Conservation (phyloP, 1,140 invertebrate species). For the Hermetia illucens region DNA sequence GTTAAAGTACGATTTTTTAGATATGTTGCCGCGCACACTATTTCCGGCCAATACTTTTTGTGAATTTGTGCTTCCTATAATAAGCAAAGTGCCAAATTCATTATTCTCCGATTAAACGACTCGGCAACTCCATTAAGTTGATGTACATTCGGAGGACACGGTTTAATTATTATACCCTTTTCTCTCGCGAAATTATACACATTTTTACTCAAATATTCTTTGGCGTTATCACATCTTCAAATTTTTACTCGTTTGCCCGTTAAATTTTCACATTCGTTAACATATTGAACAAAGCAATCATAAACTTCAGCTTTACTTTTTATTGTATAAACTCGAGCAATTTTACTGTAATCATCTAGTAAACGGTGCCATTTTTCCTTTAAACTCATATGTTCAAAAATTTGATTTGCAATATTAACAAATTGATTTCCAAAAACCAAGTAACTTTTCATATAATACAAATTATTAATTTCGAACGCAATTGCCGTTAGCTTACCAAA, state of each 20-base stretch:
- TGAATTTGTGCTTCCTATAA: slow-evolving; percentile 1
- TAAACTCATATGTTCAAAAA: too few species aligned
- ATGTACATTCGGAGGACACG: slow-evolving; percentile 20
- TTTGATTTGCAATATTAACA: slow-evolving; percentile 15
- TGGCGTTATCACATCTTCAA: slow-evolving; percentile 13
- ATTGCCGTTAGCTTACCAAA: too few species aligned
- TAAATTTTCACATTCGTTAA: slow-evolving; percentile 3
- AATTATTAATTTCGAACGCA: too few species aligned
- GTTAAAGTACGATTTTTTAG: slow-evolving; percentile 15
- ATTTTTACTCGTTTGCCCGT: slow-evolving; percentile 8
- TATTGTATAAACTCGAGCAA: slow-evolving; percentile 14
- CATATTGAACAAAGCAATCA: slow-evolving; percentile 7
- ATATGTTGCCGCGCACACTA: slow-evolving; percentile 12
- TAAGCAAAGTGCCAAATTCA: slow-evolving; percentile 21
- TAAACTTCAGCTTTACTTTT: slow-evolving; percentile 15
- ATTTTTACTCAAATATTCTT: slow-evolving; percentile 10
- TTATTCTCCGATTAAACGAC: slow-evolving; percentile 27
- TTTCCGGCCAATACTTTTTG: slow-evolving; percentile 16
- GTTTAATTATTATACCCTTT: slow-evolving; percentile 8
- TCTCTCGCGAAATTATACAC: slow-evolving; percentile 7
- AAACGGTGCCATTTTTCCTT: slow-evolving; percentile 17
- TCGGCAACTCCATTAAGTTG: slow-evolving; percentile 32
- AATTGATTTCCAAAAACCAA: too few species aligned
- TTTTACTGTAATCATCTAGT: slow-evolving; percentile 17
- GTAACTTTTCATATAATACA: too few species aligned